Conservation (phyloP, 1,140 invertebrate genomes). For the Lepidurus apus region DNA sequence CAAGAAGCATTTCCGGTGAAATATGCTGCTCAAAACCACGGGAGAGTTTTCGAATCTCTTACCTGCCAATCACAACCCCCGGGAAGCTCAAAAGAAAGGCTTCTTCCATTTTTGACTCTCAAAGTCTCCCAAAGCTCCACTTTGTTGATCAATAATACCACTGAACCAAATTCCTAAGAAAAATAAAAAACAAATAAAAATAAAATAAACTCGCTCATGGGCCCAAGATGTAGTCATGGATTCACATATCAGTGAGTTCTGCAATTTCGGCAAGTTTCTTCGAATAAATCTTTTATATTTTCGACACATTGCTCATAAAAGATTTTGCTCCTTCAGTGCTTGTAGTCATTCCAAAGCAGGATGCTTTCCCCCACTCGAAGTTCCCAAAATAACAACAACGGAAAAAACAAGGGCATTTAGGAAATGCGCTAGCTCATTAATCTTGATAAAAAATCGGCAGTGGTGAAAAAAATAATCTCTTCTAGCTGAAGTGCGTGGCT, state of each 20-base stretch:
- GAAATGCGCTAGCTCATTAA: neutral
- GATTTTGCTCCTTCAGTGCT: neutral
- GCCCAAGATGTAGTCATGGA: too few relatives aligned
- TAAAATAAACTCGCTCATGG: too few relatives aligned
- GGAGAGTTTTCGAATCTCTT: neutral
- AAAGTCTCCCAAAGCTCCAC: neutral
- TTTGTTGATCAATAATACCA: neutral
- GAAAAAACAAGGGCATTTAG: neutral
- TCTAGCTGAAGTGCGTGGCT: neutral
- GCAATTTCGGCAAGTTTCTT: too few relatives aligned
- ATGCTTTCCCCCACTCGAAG: neutral
- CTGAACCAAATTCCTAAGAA: neutral
- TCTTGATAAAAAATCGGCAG: neutral
- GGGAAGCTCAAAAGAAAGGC: neutral
- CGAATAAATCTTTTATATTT: too few relatives aligned
- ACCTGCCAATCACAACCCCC: constrained; percentile 12
- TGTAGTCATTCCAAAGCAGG: neutral
- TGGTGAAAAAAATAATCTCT: neutral
- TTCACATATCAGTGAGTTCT: too few relatives aligned
- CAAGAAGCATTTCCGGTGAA: neutral
- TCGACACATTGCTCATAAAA: too few relatives aligned
- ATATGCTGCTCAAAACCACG: neutral
- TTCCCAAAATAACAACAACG: neutral
- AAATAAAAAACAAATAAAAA: neutral
- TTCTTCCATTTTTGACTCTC: neutral